Base-by-base conservation (phyloP, 2,888 invertebrate genomes). In the Timema cristinae region DNA sequence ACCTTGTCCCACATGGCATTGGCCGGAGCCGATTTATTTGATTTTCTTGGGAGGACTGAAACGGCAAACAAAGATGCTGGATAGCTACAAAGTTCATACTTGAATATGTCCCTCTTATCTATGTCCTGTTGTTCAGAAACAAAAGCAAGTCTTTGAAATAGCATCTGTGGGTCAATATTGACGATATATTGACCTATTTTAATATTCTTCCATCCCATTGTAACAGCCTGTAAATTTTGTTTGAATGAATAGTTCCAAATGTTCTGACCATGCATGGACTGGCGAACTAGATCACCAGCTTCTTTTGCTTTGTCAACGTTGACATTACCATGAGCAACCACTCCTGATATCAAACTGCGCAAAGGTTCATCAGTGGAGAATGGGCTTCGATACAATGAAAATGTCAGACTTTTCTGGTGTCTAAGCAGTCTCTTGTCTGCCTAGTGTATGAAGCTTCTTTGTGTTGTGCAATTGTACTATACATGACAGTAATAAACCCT, bases 251-350 rank as follows among this genome's bases (percentile, higher is more conserved):
- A n/a, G n/a, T n/a, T n/a, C n/a, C n/a, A n/a, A n/a, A n/a, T n/a
- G n/a, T n/a, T n/a, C n/a, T n/a, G n/a, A n/a, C 7, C 56, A 7
- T 56, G 56, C 6, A 56, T 56, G 10, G 11, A 56, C 56, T 56
- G 6, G 11, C 13, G 56, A 7, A 56, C 15, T 56, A 56, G 6
- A 7, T 56, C 10, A 10, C 56, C 56, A 56, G 10, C 56, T 56
- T 10, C 56, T 56, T 56, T 10, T 56, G 56, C 56, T 56, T 56
- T 56, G 56, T 56, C 56, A 56, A 10, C 56, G 56, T 56, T 56
- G 5, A 56, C 10, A 7, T 56, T 6, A 6, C 15, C 56, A 56
- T 56, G 56, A 56, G 56, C 56, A 56, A 7, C 10, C 6, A 56
- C 56, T 56, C 56, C 56, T 56, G 56, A 7, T 56, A 16, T 7